Evolutionary conservation across 2,888 invertebrate species (phyloP).

Genomic region (Meiosimyza decipiens): DNA sequence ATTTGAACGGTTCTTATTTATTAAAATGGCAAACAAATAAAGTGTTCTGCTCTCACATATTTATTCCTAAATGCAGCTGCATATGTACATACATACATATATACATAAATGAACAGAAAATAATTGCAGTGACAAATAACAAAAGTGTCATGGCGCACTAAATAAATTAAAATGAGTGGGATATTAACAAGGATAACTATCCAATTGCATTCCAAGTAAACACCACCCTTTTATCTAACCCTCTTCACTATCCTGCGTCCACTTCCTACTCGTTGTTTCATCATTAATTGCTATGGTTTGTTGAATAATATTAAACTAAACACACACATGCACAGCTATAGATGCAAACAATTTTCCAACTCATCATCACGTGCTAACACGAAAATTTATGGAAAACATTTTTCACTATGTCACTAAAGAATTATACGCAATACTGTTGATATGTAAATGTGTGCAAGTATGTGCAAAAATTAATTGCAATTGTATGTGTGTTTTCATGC

Average conservation of each 20-base stretch:
- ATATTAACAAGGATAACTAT: not conserved
- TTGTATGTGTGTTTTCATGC: conserved; percentile 17
- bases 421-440: conserved; percentile 1
- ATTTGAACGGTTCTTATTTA: too few relatives aligned
- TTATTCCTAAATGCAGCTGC: not conserved
- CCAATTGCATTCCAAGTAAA: too few relatives aligned
- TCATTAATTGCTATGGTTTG: conserved; percentile 27
- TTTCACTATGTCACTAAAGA: conserved; percentile 27
- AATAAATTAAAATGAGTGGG: conserved; percentile 44
- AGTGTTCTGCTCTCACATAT: not conserved
- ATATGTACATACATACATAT: not conserved
- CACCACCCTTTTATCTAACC: not conserved
- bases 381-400: conserved; percentile 28
- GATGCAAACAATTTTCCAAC: conserved; percentile 3
- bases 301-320: too few relatives aligned
- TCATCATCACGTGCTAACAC: conserved; percentile 29
- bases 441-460: conserved; percentile 33
- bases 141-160: conserved; percentile 48
- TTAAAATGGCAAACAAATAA: conserved; percentile 7
- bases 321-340: too few relatives aligned
- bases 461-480: not conserved
- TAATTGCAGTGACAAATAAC: conserved; percentile 47
- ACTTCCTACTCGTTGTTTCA: not conserved
- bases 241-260: not conserved
- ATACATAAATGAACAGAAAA: conserved; percentile 33